Percentiles rank a stretch among this genome's conserved stretches.
Conservation (phyloP, 2,113 vertebrate species). For the Rhynchopsitta pachyrhyncha region DNA sequence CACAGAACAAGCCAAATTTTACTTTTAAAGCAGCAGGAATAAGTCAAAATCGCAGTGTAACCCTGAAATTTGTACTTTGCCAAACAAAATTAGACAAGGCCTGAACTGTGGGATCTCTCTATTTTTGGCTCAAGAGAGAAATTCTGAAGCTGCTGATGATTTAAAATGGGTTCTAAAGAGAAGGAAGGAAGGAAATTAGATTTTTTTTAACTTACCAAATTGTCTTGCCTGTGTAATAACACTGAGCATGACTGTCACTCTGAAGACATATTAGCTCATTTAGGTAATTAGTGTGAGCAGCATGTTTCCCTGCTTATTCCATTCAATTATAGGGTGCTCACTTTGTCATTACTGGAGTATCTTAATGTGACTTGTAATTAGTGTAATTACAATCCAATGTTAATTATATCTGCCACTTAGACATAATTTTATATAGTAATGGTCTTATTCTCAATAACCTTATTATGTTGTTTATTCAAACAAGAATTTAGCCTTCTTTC, state of each 20-base stretch:
- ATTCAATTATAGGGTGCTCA: conserved; percentile 86
- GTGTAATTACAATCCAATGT: conserved; percentile 91
- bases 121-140: conserved; percentile 64
- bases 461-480: conserved; percentile 86
- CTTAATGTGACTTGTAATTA: conserved; percentile 92
- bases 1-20: background rate
- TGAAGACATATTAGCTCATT: conserved; percentile 85
- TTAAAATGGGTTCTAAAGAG: conserved; percentile 67
- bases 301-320: conserved; percentile 83
- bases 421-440: conserved; percentile 86
- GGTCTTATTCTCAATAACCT: conserved; percentile 83
- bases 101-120: conserved; percentile 52
- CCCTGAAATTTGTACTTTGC: background rate
- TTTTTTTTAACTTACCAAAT: conserved; percentile 68
- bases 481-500: conserved; percentile 86
- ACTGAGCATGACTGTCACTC: conserved; percentile 79
- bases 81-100: conserved; percentile 12
- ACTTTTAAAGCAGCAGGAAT: background rate
- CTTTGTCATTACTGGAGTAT: conserved; percentile 86
- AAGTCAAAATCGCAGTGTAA: background rate
- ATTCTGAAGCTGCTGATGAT: conserved; percentile 66
- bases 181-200: conserved; percentile 70
- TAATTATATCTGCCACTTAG: conserved; percentile 89
- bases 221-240: conserved; percentile 79
- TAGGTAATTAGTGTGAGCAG: conserved; percentile 86